Evolutionary conservation across 2,113 vertebrate species (phyloP).

Genomic region (Micromys minutus): DNA sequence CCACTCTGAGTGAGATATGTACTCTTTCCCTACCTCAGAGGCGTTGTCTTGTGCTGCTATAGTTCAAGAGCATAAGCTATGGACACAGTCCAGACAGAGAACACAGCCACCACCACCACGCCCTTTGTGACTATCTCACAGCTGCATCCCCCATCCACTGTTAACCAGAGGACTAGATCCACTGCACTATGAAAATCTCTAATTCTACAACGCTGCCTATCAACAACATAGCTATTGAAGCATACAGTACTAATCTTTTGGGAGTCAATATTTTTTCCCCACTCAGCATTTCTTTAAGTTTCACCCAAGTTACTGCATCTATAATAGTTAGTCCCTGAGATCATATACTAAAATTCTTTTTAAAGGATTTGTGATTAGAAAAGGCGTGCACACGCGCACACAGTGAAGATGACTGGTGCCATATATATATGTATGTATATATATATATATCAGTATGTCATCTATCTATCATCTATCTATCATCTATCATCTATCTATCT

Average conservation of each 20-base stretch:
- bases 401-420: neutral
- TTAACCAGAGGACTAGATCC: neutral
- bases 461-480: no score
- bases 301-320: neutral
- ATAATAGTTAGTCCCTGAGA: neutral
- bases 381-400: neutral
- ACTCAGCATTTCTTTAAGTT: slow-evolving; percentile 14
- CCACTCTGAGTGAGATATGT: neutral
- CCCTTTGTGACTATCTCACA: neutral
- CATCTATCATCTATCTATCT: no score
- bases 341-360: neutral
- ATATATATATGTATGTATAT: no score
- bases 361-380: neutral
- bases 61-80: neutral
- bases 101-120: neutral
- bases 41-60: neutral
- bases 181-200: neutral
- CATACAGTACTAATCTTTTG: slow-evolving; percentile 12
- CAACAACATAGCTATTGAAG: neutral
- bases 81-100: neutral
- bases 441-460: neutral
- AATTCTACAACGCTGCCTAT: neutral
- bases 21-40: neutral
- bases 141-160: neutral
- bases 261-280: slow-evolving; percentile 3